Evolutionary conservation across 2,888 invertebrate species (phyloP), one percentile per base, ranked within the genome.

Genomic region (Mesorhabditis belari): DNA sequence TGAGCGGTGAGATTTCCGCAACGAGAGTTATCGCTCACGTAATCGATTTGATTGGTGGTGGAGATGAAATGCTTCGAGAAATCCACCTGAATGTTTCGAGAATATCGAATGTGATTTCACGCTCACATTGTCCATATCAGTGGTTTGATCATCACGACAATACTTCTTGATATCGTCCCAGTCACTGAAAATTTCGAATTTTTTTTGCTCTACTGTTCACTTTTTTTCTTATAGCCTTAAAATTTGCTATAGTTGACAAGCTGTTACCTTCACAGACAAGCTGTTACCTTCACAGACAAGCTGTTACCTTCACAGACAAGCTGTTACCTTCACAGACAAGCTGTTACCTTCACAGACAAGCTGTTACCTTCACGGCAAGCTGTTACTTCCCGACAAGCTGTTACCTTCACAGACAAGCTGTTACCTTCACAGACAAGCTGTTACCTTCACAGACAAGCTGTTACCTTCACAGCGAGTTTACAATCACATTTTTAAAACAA

Each of bases 101-200:
- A 12, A 51, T 51, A n/a, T 9, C 21, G 35, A 17, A 49, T 61
- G 58, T 27, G 57, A 29, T 19, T 66, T 61, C 58, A 75, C 76
- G 28, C 76, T 69, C 57, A 71, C 76, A n/a, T 57, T 60, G 44
- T 77, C 77, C 2, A 70, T 60, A 49, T 75, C 71, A 2, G 56
- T 19, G 19, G 50, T 60, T 1, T 62, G 62, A 12, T 52, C 50
- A n/a, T 56, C 55, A 3, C 58, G 29, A 28, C 73, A 71, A 0
- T 60, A 6, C 0, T 49, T 56, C 55, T 73, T 73, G 57, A 70
- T 66, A 2, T 17, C 49, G n/a, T 64, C 61, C 73, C 73, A 73
- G 49, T 73, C 66, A 61, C 73, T 73, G 58, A 29, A 66, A 54
- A 49, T 23, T 9, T n/a, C 28, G 17, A 17, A 17, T 55, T 12